Evolutionary conservation across 92 coral and sea anemone species (phyloP), one percentile per base, ranked within the genome.

Genomic region (Montipora capitata): DNA sequence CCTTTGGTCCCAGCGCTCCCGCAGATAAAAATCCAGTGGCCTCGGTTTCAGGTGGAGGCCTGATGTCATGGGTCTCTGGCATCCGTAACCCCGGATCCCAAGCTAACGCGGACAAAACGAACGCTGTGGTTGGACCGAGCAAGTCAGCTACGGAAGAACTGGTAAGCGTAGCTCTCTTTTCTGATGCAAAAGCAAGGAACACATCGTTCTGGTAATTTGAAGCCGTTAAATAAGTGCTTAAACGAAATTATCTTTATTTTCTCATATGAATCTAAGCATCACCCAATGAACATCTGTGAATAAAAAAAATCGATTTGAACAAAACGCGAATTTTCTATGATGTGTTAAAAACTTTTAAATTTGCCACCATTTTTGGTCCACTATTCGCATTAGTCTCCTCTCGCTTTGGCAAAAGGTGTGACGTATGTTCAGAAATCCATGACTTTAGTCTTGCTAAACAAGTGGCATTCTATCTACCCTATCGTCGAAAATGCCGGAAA

Each of bases 21-120:
- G 88, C 90, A 5, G 95, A 85, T 12, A 92, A 92, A 76, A 85
- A 89, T 48, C 93, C 93, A 4, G 93, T 83, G 2, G 20, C 93
- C 71, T 45, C 80, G 77, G 61, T 48, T 15, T 87, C 85, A 76
- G 77, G 90, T 83, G 95, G 96, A 40, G 96, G 99, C 41, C 88
- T 97, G 12, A 94, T 94, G 97, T 97, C 99, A 16, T 97, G 99
- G 99, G 84, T 97, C 59, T 94, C 99, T 10, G 93, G 99, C 18
- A 86, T 95, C 16, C 90, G 96, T 40, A 62, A 90, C 54, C 85
- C 66, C 76, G 45, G 76, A 76, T 5, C 59, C 44, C 81, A 85
- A 64, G 1, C 83, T 17, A 48, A 38, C 68, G 18, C 58, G 56
- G 89, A 85, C 56, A 68, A 51, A n/a, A 77, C 83, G 4, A 67